Base-by-base conservation (phyloP, 2,888 invertebrate species). In the Trypoxylon attenuatum region DNA sequence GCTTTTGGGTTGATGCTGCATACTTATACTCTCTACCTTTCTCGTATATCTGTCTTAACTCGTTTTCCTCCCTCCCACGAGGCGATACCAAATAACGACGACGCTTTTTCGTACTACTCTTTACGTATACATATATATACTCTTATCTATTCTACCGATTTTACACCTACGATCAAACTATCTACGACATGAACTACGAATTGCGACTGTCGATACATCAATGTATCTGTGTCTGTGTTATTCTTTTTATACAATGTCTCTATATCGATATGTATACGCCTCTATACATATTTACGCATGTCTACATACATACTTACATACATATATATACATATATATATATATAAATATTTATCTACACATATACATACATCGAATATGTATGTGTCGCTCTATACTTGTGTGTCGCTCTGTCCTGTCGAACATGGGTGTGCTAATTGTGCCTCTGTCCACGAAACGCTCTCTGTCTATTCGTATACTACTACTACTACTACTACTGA, bases 401-500 rank as follows among this genome's bases (percentile, higher is more conserved):
- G 69, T 67, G 70, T 67, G 63, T 65, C 63, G 66, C 66, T 70
- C 75, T 82, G 71, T 80, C 78, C 79, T 82, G 73, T 80, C 59
- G 74, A 81, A 83, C 73, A 78, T 86, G 80, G 80, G 83, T 87
- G 86, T 85, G 85, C 83, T 84, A 71, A 82, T 79, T 85, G 84
- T 87, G 85, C 81, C 86, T 85, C 85, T 86, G 86, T 85, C 85
- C 84, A 85, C 82, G 81, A 82, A 84, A 82, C 84, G 84, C 84
- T 86, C 83, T 84, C 77, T 83, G 79, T 80, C 81, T 71, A 33
- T 67, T 59, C 45, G 56, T 43, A 58, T 76, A 67, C 42, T 74
- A 70, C 55, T 68, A 67, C 60, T 64, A 69, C 23, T 53, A 60
- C 73, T 66, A 67, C 71, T 80, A 78, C 77, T 81, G 79, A 82